phyloP scores from a whole-genome alignment of 23 tunicate genomes.

The Ciona savignyi region DNA sequence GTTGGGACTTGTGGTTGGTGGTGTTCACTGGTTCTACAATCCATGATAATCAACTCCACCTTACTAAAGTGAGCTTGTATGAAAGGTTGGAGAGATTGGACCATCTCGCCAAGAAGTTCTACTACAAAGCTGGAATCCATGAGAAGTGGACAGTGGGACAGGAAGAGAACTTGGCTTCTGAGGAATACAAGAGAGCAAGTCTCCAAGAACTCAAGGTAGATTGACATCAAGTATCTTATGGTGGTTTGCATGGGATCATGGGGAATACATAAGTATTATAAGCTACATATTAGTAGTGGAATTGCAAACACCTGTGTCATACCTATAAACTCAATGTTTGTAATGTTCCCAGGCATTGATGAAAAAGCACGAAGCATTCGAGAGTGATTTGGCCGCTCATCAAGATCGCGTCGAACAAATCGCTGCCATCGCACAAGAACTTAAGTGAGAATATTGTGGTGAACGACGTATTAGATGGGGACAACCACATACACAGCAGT shows the following conservation, averaged over 20 bases:
- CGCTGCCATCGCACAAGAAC: slow-evolving; percentile 97
- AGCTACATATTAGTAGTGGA: too few relatives aligned
- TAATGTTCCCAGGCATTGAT: slow-evolving; percentile 61
- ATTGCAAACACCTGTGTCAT: too few relatives aligned
- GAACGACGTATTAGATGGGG: too few relatives aligned
- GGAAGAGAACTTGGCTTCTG: slow-evolving; percentile 26
- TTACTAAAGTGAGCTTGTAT: background rate
- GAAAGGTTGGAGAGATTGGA: slow-evolving; percentile 85
- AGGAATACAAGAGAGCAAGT: slow-evolving; percentile 65
- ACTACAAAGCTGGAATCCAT: slow-evolving; percentile 97
- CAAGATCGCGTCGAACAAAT: slow-evolving; percentile 99
- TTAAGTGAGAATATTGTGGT: slow-evolving; percentile 70
- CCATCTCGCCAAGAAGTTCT: slow-evolving; percentile 98
- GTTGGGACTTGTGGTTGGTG: background rate
- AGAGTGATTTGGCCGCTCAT: slow-evolving; percentile 97
- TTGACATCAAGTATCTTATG: too few relatives aligned
- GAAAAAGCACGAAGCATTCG: slow-evolving; percentile 99
- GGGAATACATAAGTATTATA: too few relatives aligned
- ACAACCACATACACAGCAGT: too few relatives aligned
- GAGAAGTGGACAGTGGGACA: slow-evolving; percentile 77
- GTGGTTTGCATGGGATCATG: too few relatives aligned
- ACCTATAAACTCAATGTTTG: too few relatives aligned
- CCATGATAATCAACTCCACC: too few relatives aligned
- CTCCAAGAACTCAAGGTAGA: slow-evolving; percentile 76
- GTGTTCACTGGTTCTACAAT: too few relatives aligned